Evolutionary conservation across 2,797 vertebrate species (phyloP), one percentile per base, ranked within the genome.

Genomic region (Fistularia tabacaria): DNA sequence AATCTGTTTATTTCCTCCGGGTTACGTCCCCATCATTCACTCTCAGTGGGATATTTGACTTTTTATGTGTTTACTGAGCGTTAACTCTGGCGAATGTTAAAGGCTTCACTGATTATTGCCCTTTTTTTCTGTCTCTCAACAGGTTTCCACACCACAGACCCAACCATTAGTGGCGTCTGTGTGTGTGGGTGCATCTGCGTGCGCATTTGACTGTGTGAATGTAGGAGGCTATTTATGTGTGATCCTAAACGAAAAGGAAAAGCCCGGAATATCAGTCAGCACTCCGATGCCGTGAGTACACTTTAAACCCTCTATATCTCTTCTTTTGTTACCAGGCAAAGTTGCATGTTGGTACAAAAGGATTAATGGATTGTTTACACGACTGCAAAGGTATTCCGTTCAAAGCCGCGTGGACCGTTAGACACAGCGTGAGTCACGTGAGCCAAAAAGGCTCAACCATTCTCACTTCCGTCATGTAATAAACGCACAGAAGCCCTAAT

Each of bases 281-380:
- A 56, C 73, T 72, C 64, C 84, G 62, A 86, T 66, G 84, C 82
- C 7, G 88, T 91, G 73, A 91, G 89, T 90, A 83, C 62, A 71
- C 51, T 12, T 54, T 51, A 25, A 38, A 12, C 14, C 15, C 7
- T 43, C 63, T 11, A 1, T 1, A 50, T 49, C 49, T 43, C 15
- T 53, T 25, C 25, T 10, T 12, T 36, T 50, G 57, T 62, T 61
- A 42, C n/a, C 15, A 4, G 36, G 37, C 42, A 41, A 68, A 56
- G 52, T 38, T 51, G 44, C 40, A 9, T 25, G 49, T 0, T 10
- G 38, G 37, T 53, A 7, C 7, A 12, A 10, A 46, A 50, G 6
- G 11, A 66, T 46, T 64, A 53, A 64, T 46, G 48, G 46, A 55
- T 38, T 6, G 7, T 51, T 66, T 55, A 61, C 14, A 45, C n/a